Evolutionary conservation across 2,113 vertebrate genomes (phyloP).

Genomic region (Phalacrocorax carbo): DNA sequence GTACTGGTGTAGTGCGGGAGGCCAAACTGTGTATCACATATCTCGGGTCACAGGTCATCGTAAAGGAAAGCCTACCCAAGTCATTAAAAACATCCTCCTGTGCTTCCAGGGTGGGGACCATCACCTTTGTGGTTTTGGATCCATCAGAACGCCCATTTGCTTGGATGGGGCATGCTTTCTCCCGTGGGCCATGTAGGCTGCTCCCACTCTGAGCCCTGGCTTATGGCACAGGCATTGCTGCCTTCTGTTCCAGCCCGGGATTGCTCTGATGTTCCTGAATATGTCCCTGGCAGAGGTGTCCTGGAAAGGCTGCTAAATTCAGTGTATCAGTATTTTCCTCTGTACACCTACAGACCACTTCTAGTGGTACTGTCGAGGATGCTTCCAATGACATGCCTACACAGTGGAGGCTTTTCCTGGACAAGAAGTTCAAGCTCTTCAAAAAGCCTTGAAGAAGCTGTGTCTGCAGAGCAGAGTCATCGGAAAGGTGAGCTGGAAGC

Average conservation of each 20-base stretch:
- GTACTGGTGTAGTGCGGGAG: background rate
- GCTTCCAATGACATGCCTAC: background rate
- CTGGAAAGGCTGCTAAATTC: background rate
- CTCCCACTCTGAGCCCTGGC: background rate
- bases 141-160: background rate
- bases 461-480: rapidly evolving
- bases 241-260: background rate
- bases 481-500: background rate
- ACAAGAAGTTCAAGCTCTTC: background rate
- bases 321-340: background rate
- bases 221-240: background rate
- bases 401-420: background rate
- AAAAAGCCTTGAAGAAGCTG: background rate
- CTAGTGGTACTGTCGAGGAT: background rate
- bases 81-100: background rate
- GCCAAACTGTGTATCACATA: background rate
- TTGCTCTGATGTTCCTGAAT: background rate
- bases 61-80: background rate
- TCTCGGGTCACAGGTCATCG: background rate
- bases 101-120: background rate
- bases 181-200: background rate
- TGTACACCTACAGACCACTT: background rate
- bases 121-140: background rate
- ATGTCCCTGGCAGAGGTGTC: background rate
- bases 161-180: background rate